A percentile compares a stretch with the other conserved stretches of the same genome.
phyloP scores from a whole-genome alignment of 2,113 vertebrate genomes.

The Thryonomys swinderianus region DNA sequence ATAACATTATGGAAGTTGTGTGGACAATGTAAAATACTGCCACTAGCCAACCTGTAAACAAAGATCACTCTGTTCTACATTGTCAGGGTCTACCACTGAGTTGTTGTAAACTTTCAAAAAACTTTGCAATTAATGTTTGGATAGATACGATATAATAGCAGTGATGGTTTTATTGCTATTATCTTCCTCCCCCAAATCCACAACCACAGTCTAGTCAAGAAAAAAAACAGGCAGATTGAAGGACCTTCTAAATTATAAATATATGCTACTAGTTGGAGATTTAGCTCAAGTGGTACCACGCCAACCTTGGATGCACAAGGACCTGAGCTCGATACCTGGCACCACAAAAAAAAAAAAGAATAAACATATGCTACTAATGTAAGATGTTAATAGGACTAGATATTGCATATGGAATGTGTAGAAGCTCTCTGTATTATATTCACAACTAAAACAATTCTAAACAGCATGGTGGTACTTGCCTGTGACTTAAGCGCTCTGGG shows the following conservation, averaged over 20 bases:
- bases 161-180: background rate
- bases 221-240: slow-evolving; percentile 22
- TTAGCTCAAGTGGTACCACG: too few species aligned
- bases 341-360: too few species aligned
- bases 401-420: fast-evolving
- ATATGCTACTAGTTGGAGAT: background rate
- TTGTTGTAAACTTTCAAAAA: background rate
- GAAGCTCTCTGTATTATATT: background rate
- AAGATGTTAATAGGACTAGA: background rate
- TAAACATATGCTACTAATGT: background rate
- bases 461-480: background rate
- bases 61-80: slow-evolving; percentile 4
- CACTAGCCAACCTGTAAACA: background rate
- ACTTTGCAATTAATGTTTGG: background rate
- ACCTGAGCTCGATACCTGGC: too few species aligned
- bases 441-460: background rate
- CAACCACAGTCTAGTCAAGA: background rate
- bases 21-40: background rate
- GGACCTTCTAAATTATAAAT: background rate
- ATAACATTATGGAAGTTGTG: background rate
- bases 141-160: background rate
- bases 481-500: background rate
- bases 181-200: background rate
- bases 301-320: too few species aligned
- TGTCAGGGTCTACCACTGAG: background rate